These are phyloP conservation scores for Aepyceros melampus DNA, from an alignment of 2,113 vertebrate species.

Conservation along the genomic window DNA sequence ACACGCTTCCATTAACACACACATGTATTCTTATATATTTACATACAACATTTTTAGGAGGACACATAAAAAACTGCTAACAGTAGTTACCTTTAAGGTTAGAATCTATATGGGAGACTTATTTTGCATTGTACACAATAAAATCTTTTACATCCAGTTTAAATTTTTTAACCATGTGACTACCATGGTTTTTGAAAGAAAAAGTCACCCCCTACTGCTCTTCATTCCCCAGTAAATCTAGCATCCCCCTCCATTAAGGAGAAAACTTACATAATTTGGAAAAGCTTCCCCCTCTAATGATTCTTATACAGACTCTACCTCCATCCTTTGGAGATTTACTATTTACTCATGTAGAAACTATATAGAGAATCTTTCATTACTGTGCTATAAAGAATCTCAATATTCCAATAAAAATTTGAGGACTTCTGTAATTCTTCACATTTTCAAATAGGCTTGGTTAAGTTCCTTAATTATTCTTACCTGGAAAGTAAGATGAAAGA, in stretches of 20 bases:
- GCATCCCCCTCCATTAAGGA: neutral
- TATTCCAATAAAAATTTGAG: neutral
- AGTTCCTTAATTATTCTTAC: neutral
- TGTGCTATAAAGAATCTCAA: neutral
- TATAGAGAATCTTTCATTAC: neutral
- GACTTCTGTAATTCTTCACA: slow-evolving; percentile 18
- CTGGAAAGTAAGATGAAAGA: neutral
- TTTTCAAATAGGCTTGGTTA: neutral
- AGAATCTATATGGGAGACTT: neutral
- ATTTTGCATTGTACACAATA: neutral
- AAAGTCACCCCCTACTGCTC: neutral
- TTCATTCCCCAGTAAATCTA: neutral
- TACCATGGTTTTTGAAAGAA: neutral
- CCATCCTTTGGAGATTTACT: neutral
- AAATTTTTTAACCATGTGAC: neutral
- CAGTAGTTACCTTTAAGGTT: neutral
- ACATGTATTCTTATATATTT: neutral
- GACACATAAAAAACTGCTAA: neutral
- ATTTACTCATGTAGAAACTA: neutral
- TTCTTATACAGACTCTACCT: neutral
- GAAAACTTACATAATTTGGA: neutral
- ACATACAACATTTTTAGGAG: neutral
- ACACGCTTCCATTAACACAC: neutral
- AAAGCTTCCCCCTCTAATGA: neutral
- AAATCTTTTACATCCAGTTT: neutral